phyloP scores from a whole-genome alignment of 2,113 vertebrate genomes.

The Lichenostomus cassidix region DNA sequence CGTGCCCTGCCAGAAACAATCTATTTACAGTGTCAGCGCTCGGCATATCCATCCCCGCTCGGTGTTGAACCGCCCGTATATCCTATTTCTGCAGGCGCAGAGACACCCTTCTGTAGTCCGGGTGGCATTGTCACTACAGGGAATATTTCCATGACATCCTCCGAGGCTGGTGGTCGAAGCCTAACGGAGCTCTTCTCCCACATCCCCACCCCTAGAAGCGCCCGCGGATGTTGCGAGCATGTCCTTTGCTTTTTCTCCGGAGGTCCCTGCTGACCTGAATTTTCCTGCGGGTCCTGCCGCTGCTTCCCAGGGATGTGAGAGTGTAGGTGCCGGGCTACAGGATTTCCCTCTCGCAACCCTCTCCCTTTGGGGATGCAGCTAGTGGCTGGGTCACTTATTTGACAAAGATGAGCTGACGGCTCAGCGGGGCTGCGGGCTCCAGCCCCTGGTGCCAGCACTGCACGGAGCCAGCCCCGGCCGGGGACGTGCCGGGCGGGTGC shows the following conservation, averaged over 20 bases:
- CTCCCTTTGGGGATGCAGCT: neutral
- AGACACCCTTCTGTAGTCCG: neutral
- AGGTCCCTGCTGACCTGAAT: neutral
- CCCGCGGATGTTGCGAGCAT: fast-evolving
- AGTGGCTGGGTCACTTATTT: neutral
- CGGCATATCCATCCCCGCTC: fast-evolving
- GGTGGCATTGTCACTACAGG: neutral
- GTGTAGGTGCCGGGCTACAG: neutral
- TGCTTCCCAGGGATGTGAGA: neutral
- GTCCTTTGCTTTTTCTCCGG: neutral
- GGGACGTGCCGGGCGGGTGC: neutral
- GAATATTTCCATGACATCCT: neutral
- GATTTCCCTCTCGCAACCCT: neutral
- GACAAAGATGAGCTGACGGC: neutral
- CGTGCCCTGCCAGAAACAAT: conserved; percentile 24
- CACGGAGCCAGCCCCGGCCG: neutral
- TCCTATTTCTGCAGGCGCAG: neutral
- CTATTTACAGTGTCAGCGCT: neutral
- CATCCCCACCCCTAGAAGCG: neutral
- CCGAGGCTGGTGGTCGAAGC: neutral
- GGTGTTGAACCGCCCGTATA: neutral
- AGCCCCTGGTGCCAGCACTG: neutral
- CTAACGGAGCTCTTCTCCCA: neutral
- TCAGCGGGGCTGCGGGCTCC: neutral
- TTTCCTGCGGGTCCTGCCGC: neutral